Evolutionary conservation across 2,888 invertebrate species (phyloP).

Genomic region (Coenonympha glycerion): DNA sequence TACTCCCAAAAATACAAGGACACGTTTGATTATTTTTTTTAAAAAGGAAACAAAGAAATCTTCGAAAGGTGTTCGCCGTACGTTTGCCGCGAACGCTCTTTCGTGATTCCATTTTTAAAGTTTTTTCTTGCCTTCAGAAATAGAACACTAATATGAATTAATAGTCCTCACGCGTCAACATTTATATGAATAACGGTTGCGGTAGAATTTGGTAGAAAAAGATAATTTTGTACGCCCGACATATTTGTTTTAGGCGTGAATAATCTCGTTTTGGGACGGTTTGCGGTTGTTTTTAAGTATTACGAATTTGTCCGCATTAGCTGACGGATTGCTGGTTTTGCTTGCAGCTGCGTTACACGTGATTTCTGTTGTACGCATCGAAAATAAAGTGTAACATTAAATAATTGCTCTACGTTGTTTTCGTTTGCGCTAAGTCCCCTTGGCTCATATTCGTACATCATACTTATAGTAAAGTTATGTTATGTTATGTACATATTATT

Average conservation of each 20-base stretch:
- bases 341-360: slow-evolving; percentile 58
- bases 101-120: slow-evolving; percentile 30
- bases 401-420: slow-evolving; percentile 21
- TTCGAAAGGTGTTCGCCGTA: slow-evolving; percentile 48
- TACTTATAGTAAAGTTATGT: too few relatives aligned
- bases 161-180: slow-evolving; percentile 45
- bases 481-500: too few relatives aligned
- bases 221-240: slow-evolving; percentile 50
- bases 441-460: too few relatives aligned
- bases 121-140: slow-evolving; percentile 40
- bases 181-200: slow-evolving; percentile 34
- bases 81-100: slow-evolving; percentile 37
- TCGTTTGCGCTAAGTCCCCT: slow-evolving; percentile 6
- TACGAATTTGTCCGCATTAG: slow-evolving; percentile 68
- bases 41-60: slow-evolving; percentile 25
- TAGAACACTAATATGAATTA: slow-evolving; percentile 65
- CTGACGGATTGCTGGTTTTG: slow-evolving; percentile 54
- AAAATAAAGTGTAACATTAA: slow-evolving; percentile 45
- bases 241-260: slow-evolving; percentile 71
- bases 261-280: slow-evolving; percentile 67
- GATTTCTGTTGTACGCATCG: slow-evolving; percentile 52
- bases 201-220: slow-evolving; percentile 38
- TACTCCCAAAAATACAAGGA: slow-evolving; percentile 5
- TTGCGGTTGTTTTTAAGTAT: slow-evolving; percentile 65
- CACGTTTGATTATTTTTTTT: neutral